These are phyloP conservation scores for Nothocercus nigrocapillus DNA, from an alignment of 2,113 vertebrate species.

Conservation along the genomic window DNA sequence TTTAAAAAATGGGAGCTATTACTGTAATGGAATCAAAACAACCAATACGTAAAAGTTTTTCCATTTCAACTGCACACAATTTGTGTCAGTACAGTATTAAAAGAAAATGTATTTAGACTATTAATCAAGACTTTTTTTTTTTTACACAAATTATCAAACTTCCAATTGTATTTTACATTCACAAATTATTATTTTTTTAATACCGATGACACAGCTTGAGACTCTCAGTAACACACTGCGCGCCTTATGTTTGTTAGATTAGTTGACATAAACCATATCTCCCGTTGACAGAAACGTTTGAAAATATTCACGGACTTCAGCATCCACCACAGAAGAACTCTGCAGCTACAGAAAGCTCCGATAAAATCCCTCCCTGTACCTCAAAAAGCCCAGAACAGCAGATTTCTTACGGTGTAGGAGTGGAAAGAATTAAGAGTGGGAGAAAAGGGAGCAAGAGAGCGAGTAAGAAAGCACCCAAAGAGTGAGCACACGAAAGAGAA, in stretches of 20 bases:
- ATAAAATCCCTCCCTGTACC: slow-evolving; percentile 68
- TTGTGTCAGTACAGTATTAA: neutral
- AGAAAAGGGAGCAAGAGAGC: neutral
- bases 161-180: neutral
- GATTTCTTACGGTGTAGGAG: neutral
- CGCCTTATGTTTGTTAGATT: slow-evolving; percentile 66
- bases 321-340: slow-evolving; percentile 52
- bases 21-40: neutral
- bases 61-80: neutral
- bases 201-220: slow-evolving; percentile 27
- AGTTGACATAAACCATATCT: slow-evolving; percentile 68
- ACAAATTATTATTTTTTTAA: neutral
- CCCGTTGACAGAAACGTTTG: slow-evolving; percentile 46
- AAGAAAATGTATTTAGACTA: neutral
- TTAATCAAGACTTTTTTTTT: neutral
- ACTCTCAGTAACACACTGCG: slow-evolving; percentile 42
- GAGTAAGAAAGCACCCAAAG: neutral
- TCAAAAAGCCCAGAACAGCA: slow-evolving; percentile 17
- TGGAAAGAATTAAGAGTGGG: neutral
- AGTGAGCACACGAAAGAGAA: neutral
- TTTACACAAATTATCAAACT: slow-evolving; percentile 17
- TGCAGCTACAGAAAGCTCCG: slow-evolving; percentile 44
- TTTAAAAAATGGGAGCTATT: neutral
- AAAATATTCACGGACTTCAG: slow-evolving; percentile 61
- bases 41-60: neutral